Percentiles rank a stretch among this genome's conserved stretches.
phyloP scores from a whole-genome alignment of 2,797 vertebrate species.

The Phoeniculus purpureus region DNA sequence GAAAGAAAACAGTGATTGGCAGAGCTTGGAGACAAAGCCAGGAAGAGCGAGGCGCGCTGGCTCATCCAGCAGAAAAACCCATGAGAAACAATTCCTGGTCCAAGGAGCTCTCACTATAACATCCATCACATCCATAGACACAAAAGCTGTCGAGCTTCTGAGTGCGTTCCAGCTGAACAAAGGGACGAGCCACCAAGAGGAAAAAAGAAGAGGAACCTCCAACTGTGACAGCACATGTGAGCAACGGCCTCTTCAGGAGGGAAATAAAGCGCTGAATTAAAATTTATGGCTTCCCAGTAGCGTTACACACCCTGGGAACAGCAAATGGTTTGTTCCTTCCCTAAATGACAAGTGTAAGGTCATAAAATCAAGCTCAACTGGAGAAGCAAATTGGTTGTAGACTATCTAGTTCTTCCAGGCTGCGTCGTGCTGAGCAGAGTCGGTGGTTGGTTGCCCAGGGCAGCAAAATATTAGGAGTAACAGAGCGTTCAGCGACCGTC shows the following conservation, averaged over 20 bases:
- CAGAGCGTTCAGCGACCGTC: constrained; percentile 40
- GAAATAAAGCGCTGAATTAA: constrained; percentile 53
- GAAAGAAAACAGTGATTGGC: constrained; percentile 23
- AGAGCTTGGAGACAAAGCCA: constrained; percentile 21
- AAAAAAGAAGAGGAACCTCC: constrained; percentile 42
- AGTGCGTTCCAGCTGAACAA: constrained; percentile 16
- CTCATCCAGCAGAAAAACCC: constrained; percentile 21
- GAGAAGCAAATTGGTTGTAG: constrained; percentile 65
- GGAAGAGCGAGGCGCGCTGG: not conserved
- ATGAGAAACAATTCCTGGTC: not conserved
- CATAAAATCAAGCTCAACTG: constrained; percentile 60
- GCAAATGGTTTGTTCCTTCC: constrained; percentile 57
- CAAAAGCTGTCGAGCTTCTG: constrained; percentile 32
- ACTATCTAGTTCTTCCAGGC: constrained; percentile 52
- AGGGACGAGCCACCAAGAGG: constrained; percentile 28
- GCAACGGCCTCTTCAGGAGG: constrained; percentile 11
- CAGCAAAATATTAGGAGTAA: constrained; percentile 72
- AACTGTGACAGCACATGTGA: constrained; percentile 58
- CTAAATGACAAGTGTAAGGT: constrained; percentile 61
- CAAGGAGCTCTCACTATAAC: constrained; percentile 40
- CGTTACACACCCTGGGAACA: constrained; percentile 64
- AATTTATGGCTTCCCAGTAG: constrained; percentile 69
- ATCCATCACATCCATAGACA: constrained; percentile 37
- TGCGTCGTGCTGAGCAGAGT: constrained; percentile 15
- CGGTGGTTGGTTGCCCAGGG: constrained; percentile 65